Evolutionary conservation across 2,113 vertebrate genomes (phyloP), one percentile per base, ranked within the genome.

Genomic region (Percina caprodes): DNA sequence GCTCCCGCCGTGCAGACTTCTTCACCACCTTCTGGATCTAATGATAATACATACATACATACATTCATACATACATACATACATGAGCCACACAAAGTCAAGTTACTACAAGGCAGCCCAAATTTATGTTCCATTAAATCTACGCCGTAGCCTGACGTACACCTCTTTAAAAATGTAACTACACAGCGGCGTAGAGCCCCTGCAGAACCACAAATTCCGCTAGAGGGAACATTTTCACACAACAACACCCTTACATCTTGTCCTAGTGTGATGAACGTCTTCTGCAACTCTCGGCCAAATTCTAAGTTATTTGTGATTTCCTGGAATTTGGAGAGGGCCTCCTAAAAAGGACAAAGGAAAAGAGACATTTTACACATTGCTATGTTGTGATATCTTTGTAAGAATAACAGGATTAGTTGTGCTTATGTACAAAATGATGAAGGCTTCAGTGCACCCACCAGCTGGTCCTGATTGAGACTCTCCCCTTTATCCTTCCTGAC

Each of bases 21-120:
- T 98, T 99, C 88, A 97, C 97, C 19, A 95, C 96, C 92, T 99
- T 99, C 94, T 99, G 97, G 87, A 99, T 96, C 98, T 99, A 86
- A 49, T 14, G 66, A 45, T n/a, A 39, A 73, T 19, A n/a, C n/a
- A n/a, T n/a, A n/a, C n/a, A n/a, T n/a, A n/a, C n/a, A n/a, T n/a
- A n/a, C n/a, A n/a, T n/a, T n/a, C n/a, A n/a, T n/a, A n/a, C n/a
- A n/a, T n/a, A n/a, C n/a, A n/a, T n/a, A n/a, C n/a, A 69, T 1
- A 62, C 15, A 70, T 7, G 1, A 55, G 24, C 0, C 14, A 73
- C n/a, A 70, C 30, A 10, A n/a, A 77, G 42, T n/a, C 2, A 51
- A 30, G 58, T 45, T 72, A 54, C 14, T 48, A 51, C 2, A 49
- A 48, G 18, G 39, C 10, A 42, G 39, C 39, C 39, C 39, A 42